Percentiles rank a stretch among this genome's conserved stretches.
Conservation (phyloP, 2,888 invertebrate genomes). For the Drosophila dives region DNA sequence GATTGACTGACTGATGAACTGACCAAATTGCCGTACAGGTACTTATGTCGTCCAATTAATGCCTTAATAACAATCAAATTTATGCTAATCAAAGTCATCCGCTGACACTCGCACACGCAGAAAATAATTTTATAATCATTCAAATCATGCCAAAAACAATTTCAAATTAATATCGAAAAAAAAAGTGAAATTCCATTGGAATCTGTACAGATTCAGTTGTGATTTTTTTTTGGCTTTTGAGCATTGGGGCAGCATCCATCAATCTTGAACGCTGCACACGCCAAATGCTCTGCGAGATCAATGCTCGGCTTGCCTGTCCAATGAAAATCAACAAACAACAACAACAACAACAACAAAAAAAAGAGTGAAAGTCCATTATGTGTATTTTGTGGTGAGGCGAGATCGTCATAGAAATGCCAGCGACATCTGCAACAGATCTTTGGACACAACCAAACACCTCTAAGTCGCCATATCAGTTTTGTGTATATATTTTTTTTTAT, state of each 20-base stretch:
- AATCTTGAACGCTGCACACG: slow-evolving; percentile 49
- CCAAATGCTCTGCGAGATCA: slow-evolving; percentile 67
- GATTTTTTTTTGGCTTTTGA: slow-evolving; percentile 56
- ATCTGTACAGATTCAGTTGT: slow-evolving; percentile 18
- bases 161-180: slow-evolving; percentile 11
- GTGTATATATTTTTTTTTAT: neutral
- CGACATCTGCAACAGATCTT: slow-evolving; percentile 57
- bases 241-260: slow-evolving; percentile 47
- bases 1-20: slow-evolving; percentile 60
- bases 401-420: slow-evolving; percentile 51
- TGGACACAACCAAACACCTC: slow-evolving; percentile 53
- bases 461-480: slow-evolving; percentile 22
- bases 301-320: slow-evolving; percentile 46
- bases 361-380: slow-evolving; percentile 74
- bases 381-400: slow-evolving; percentile 59
- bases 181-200: slow-evolving; percentile 65
- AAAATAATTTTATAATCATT: slow-evolving; percentile 28
- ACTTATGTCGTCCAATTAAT: slow-evolving; percentile 58
- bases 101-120: slow-evolving; percentile 5
- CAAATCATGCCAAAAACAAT: slow-evolving; percentile 24
- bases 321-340: slow-evolving; percentile 25
- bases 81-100: slow-evolving; percentile 69
- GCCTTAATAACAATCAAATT: slow-evolving; percentile 56
- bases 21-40: slow-evolving; percentile 37
- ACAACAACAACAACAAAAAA: slow-evolving; percentile 14